These are phyloP conservation scores for Genyomyrus donnyi DNA, from an alignment of 2,113 vertebrate genomes.

Conservation along the genomic window DNA sequence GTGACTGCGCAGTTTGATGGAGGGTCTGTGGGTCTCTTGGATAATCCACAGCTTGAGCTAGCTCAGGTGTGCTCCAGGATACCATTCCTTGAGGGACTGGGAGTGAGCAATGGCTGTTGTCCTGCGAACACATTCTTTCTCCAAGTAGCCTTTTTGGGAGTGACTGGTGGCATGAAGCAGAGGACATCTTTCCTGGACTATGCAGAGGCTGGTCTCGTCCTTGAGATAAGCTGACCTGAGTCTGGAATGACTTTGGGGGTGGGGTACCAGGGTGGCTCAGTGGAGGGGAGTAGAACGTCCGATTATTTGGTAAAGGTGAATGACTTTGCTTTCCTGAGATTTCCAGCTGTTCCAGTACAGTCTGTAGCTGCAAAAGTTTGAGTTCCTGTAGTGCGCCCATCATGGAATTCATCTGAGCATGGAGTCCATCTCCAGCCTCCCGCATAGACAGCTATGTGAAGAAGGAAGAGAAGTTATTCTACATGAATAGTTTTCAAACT, in stretches of 20 bases:
- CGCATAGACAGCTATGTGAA: slow-evolving; percentile 75
- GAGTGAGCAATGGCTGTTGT: slow-evolving; percentile 47
- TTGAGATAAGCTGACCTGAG: neutral
- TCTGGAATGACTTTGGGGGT: neutral
- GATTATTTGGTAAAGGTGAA: slow-evolving; percentile 22
- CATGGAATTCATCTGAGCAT: slow-evolving; percentile 95
- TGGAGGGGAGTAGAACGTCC: neutral
- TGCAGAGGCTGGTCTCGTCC: slow-evolving; percentile 27
- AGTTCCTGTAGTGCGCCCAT: slow-evolving; percentile 96
- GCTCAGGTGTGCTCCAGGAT: slow-evolving; percentile 13
- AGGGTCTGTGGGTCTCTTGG: slow-evolving; percentile 51
- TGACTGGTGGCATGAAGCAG: slow-evolving; percentile 31
- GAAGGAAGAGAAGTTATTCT: neutral
- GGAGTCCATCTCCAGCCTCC: slow-evolving; percentile 88
- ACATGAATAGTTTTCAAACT: neutral
- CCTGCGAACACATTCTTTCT: slow-evolving; percentile 37
- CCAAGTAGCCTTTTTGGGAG: slow-evolving; percentile 41
- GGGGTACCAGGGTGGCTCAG: neutral
- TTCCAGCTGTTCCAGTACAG: slow-evolving; percentile 77
- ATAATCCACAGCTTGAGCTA: slow-evolving; percentile 45
- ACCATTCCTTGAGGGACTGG: slow-evolving; percentile 43
- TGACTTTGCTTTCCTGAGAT: slow-evolving; percentile 62
- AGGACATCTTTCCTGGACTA: slow-evolving; percentile 41
- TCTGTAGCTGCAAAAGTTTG: slow-evolving; percentile 92
- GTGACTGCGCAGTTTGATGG: slow-evolving; percentile 54